Conservation (phyloP, 2,113 vertebrate species). For the Saccopteryx leptura region DNA sequence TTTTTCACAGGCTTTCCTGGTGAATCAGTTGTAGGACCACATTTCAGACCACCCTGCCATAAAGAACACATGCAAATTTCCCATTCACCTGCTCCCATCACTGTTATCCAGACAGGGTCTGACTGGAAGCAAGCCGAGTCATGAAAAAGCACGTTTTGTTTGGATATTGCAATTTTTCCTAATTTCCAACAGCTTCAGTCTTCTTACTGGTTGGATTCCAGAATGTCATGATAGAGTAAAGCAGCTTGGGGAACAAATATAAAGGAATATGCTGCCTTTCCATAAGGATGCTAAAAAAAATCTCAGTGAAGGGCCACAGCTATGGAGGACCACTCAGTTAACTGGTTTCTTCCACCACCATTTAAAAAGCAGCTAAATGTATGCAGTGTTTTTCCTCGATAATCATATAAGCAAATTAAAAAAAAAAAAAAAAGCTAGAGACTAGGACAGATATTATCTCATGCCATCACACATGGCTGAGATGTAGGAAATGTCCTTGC, state of each 20-base stretch:
- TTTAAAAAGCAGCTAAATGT: slow-evolving; percentile 27
- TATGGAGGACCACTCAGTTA: slow-evolving; percentile 51
- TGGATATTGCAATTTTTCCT: not conserved
- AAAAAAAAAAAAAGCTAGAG: not conserved
- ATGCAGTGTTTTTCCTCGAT: slow-evolving; percentile 28
- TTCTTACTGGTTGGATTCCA: slow-evolving; percentile 33
- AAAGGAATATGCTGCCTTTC: slow-evolving; percentile 48
- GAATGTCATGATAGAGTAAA: slow-evolving; percentile 19
- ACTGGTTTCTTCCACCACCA: slow-evolving; percentile 53
- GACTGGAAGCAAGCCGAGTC: not conserved
- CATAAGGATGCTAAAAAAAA: not conserved
- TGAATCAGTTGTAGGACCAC: not conserved
- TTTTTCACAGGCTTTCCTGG: not conserved
- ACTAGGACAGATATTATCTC: not conserved
- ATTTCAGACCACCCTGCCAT: not conserved
- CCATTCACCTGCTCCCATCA: not conserved
- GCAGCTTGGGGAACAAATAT: not conserved
- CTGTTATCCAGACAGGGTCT: not conserved
- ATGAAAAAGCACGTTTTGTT: not conserved
- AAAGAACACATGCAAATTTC: not conserved
- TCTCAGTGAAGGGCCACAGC: not conserved
- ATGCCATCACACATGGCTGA: not conserved
- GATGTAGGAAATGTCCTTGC: not conserved
- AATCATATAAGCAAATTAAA: not conserved
- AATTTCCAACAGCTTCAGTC: not conserved